Evolutionary conservation across 2,888 invertebrate genomes (phyloP), one percentile per base, ranked within the genome.

Genomic region (Poecilus cupreus): DNA sequence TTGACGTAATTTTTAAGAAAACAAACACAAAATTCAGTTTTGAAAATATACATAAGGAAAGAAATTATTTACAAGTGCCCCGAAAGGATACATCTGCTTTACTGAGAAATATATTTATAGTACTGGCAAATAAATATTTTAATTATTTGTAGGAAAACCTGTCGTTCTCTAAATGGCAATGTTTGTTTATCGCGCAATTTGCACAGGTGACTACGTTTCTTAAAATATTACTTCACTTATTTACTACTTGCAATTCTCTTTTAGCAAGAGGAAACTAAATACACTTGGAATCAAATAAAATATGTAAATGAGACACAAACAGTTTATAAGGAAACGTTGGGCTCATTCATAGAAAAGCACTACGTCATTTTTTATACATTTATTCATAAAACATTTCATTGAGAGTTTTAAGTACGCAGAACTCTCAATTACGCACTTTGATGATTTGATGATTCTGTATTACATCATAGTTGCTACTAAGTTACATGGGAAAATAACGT

Each of bases 1-100:
- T n/a, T 60, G 60, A 60, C 60, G 60, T 16, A 60, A 60, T 26
- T 60, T 60, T 60, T 26, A n/a, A 8, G 8, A 24, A 60, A 60
- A 60, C 18, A 51, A 51, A 51, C 51, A 43, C 10, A 2, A 43
- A 43, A 43, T 13, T 43, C 32, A n/a, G 18, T 49, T 18, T 13
- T 60, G 3, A 60, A 60, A 60, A 60, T 26, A 60, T 24, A 60
- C 54, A 18, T 26, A 13, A 46, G 4, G 32, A 13, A 46, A 60
- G 26, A 60, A 10, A 22, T 22, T 18, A 60, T 2, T 51, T 60
- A 2, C 32, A 60, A 32, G 11, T 26, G 60, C 60, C 24, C n/a
- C 4, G 13, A 60, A 26, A 13, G 26, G 13, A 26, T 26, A 60
- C 24, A 26, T 60, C 24, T 5, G n/a, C n/a, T 60, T 60, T 60